Evolutionary conservation across 1,140 invertebrate genomes (phyloP).

Genomic region (Goniozus legneri): DNA sequence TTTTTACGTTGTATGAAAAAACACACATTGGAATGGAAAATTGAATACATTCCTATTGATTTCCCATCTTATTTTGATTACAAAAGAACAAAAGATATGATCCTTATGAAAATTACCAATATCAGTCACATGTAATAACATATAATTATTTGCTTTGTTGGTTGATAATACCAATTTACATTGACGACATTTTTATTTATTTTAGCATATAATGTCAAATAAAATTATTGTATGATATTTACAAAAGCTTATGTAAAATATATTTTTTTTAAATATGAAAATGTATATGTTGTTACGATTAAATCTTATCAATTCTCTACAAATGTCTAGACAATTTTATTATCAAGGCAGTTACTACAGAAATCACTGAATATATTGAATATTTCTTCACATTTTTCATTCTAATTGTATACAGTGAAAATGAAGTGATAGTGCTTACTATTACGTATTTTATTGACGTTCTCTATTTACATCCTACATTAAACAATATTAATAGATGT

Average conservation of each 20-base stretch:
- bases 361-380: not conserved
- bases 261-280: conserved; percentile 14
- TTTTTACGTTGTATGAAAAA: conserved; percentile 63
- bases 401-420: not conserved
- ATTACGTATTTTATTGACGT: conserved; percentile 25
- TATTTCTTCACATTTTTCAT: not conserved
- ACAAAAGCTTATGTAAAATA: conserved; percentile 24
- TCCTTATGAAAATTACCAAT: conserved; percentile 67
- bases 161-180: too few relatives aligned
- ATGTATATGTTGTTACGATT: not conserved
- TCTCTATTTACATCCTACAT: conserved; percentile 44
- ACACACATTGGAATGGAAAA: conserved; percentile 54
- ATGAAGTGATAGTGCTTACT: conserved; percentile 6
- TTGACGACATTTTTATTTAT: too few relatives aligned
- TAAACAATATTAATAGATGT: conserved; percentile 38
- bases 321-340: not conserved
- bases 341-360: not conserved
- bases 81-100: conserved; percentile 71
- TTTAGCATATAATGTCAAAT: too few relatives aligned
- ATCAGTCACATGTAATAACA: too few relatives aligned
- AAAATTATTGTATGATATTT: conserved; percentile 4
- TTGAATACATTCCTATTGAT: conserved; percentile 64
- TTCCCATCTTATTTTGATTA: conserved; percentile 83
- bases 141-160: too few relatives aligned
- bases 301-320: not conserved